A percentile compares a stretch with the other conserved stretches of the same genome.
These are phyloP conservation scores for Erinaceus europaeus DNA, from an alignment of 2,113 vertebrate species.

Conservation along the genomic window DNA sequence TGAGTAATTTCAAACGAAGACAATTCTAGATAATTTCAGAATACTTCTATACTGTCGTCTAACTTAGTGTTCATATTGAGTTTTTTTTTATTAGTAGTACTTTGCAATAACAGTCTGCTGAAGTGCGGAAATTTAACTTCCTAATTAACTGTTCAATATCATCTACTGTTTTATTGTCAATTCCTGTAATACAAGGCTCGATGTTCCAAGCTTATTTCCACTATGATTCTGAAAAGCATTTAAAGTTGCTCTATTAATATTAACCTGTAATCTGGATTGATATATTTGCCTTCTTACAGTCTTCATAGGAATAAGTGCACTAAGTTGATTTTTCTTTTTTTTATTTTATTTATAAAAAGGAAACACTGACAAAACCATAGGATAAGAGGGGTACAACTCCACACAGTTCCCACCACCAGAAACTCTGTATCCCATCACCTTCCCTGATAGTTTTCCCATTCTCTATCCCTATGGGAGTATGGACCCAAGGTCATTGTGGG, in stretches of 20 bases:
- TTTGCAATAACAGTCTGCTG: not conserved
- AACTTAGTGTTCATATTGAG: not conserved
- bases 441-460: too few species aligned
- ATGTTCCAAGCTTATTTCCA: not conserved
- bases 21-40: constrained; percentile 45
- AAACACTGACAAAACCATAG: too few species aligned
- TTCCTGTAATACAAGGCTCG: not conserved
- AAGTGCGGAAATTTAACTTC: constrained; percentile 30
- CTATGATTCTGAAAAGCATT: constrained; percentile 5
- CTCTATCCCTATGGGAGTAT: too few species aligned
- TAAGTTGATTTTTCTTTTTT: not conserved
- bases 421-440: too few species aligned
- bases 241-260: constrained; percentile 24
- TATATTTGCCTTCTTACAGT: not conserved
- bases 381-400: too few species aligned
- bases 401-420: too few species aligned
- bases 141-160: constrained; percentile 10
- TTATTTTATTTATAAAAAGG: too few species aligned
- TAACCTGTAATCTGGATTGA: not conserved
- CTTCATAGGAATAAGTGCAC: not conserved
- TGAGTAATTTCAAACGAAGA: constrained; percentile 49
- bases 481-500: too few species aligned
- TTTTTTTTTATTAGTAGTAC: constrained; percentile 15
- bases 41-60: constrained; percentile 5
- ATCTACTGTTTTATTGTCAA: not conserved